phyloP scores from a whole-genome alignment of 2,113 vertebrate species.

The Lates calcarifer region DNA sequence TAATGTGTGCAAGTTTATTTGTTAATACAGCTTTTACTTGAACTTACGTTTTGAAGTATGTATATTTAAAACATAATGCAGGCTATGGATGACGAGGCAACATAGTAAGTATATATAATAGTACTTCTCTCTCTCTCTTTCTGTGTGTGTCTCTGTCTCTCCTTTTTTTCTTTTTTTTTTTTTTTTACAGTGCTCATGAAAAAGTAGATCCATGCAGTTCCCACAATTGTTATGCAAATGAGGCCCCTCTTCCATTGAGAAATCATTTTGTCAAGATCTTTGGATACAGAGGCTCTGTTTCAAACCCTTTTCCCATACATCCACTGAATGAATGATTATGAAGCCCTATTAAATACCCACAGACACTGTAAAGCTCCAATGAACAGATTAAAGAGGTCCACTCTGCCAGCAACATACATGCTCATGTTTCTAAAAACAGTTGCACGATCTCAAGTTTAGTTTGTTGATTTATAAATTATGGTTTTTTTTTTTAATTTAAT shows the following conservation, averaged over 20 bases:
- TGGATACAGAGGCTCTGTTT: slow-evolving; percentile 76
- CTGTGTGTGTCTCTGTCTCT: not conserved
- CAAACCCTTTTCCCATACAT: slow-evolving; percentile 82
- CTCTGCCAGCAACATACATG: slow-evolving; percentile 44
- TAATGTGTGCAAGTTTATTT: not conserved
- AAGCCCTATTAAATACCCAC: slow-evolving; percentile 73
- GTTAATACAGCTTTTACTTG: not conserved
- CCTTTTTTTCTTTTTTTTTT: slow-evolving; percentile 19
- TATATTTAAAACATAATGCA: not conserved
- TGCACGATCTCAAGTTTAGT: not conserved
- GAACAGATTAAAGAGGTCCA: slow-evolving; percentile 64
- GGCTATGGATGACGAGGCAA: not conserved
- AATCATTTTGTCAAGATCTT: slow-evolving; percentile 87
- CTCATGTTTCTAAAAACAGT: slow-evolving; percentile 14
- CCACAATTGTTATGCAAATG: slow-evolving; percentile 88
- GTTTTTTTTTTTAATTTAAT: not conserved
- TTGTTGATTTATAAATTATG: not conserved
- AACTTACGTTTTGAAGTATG: no score
- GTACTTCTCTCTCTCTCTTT: slow-evolving; percentile 43
- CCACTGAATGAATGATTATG: slow-evolving; percentile 80
- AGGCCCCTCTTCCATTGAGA: slow-evolving; percentile 84
- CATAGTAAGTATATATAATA: slow-evolving; percentile 35
- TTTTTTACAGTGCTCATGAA: slow-evolving; percentile 78
- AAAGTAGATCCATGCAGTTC: slow-evolving; percentile 84
- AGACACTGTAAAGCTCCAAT: slow-evolving; percentile 73